Conservation (phyloP, 23 tunicate species). For the Styela plicata region DNA sequence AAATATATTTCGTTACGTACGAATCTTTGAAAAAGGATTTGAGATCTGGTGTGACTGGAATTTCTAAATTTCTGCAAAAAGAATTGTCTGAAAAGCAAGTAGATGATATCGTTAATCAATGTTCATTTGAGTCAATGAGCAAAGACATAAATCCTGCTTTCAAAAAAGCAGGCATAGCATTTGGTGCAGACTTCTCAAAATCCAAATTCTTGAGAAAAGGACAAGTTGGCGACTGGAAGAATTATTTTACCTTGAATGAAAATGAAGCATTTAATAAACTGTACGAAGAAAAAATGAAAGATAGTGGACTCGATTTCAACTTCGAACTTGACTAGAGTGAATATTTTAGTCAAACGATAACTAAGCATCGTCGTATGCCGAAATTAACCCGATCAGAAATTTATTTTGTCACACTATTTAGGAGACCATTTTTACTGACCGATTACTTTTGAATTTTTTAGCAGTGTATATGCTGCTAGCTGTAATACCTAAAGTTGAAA, state of each 20-base stretch:
- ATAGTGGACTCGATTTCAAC: background rate
- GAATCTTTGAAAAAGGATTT: constrained; percentile 16
- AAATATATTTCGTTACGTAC: constrained; percentile 16
- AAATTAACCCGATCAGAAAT: too few relatives aligned
- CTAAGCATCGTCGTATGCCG: too few relatives aligned
- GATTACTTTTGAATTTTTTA: too few relatives aligned
- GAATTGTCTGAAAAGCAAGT: constrained; percentile 9
- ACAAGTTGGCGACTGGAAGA: constrained; percentile 26
- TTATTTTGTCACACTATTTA: too few relatives aligned
- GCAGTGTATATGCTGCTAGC: too few relatives aligned
- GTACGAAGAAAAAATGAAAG: constrained; percentile 9
- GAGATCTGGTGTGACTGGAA: background rate
- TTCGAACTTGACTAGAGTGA: background rate
- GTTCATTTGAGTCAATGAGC: constrained; percentile 6
- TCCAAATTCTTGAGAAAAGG: constrained; percentile 27
- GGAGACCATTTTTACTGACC: too few relatives aligned
- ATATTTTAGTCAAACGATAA: too few relatives aligned
- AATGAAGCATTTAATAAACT: constrained; percentile 3
- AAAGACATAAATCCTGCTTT: background rate
- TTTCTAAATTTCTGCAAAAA: constrained; percentile 14
- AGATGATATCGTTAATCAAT: background rate
- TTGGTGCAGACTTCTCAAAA: background rate
- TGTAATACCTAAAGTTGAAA: too few relatives aligned
- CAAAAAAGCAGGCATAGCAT: background rate
- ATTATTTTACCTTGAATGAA: constrained; percentile 12